Evolutionary conservation across 2,888 invertebrate genomes (phyloP).

Genomic region (Rhopalosiphum nymphaeae): DNA sequence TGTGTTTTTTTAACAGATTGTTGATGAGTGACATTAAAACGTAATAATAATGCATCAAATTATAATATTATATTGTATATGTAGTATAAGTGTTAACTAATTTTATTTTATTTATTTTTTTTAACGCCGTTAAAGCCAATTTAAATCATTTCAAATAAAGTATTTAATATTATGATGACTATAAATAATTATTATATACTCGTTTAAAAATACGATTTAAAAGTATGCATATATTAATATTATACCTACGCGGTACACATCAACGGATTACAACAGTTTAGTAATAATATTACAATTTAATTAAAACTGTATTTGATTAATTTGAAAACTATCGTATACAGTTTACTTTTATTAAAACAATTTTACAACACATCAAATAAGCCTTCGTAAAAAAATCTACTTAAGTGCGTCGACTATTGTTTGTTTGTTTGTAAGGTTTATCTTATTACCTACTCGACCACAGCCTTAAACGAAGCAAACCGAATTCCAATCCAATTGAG

Average conservation of each 20-base stretch:
- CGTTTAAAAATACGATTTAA: constrained; percentile 18
- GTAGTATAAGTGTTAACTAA: not conserved
- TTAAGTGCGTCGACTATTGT: constrained; percentile 13
- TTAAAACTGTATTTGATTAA: constrained; percentile 14
- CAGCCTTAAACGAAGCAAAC: not conserved
- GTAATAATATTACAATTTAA: not conserved
- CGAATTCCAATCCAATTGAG: constrained; percentile 12
- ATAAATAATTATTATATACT: not conserved
- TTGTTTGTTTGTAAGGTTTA: not conserved
- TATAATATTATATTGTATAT: not conserved
- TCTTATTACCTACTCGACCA: not conserved
- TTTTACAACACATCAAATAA: not conserved
- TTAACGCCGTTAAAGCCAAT: not conserved
- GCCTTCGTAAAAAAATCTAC: not conserved
- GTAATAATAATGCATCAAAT: not conserved
- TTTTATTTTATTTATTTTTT: not conserved
- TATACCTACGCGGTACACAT: not conserved
- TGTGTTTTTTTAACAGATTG: not conserved
- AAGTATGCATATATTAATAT: not conserved
- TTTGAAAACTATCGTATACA: not conserved
- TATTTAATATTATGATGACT: not conserved
- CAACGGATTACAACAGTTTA: not conserved
- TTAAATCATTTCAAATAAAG: not conserved
- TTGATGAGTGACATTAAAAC: not conserved
- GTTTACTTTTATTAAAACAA: not conserved